Evolutionary conservation across 1,140 invertebrate species (phyloP).

Genomic region (Dolichoris vasculosae): DNA sequence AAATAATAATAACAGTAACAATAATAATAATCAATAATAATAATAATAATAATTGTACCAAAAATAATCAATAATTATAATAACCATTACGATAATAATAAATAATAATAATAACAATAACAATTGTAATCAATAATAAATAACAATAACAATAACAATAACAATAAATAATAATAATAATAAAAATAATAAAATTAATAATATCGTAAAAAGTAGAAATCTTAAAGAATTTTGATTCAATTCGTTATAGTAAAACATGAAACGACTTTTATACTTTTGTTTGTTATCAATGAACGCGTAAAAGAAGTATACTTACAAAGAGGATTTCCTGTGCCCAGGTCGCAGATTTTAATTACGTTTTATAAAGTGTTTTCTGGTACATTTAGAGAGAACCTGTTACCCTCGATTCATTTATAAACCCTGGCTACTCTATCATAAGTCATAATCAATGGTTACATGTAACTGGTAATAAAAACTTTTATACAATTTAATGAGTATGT

Average conservation of each 20-base stretch:
- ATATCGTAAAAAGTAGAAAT: background rate
- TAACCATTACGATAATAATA: too few species aligned
- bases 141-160: too few species aligned
- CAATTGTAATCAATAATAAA: too few species aligned
- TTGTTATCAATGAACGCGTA: background rate
- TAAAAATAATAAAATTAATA: background rate
- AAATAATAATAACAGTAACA: too few species aligned
- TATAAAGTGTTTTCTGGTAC: background rate
- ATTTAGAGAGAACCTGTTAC: background rate
- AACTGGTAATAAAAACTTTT: background rate
- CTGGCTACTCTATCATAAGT: background rate
- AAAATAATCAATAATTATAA: too few species aligned
- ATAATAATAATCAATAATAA: too few species aligned
- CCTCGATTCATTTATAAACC: background rate
- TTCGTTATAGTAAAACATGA: background rate
- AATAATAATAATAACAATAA: too few species aligned
- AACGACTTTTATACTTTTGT: background rate
- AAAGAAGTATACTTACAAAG: background rate
- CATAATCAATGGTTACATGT: background rate
- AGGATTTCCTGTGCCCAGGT: background rate
- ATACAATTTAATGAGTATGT: background rate
- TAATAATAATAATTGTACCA: too few species aligned
- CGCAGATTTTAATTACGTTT: background rate
- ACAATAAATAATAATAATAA: too few species aligned
- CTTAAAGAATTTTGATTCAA: background rate